These are phyloP conservation scores for Coptodon bakossiorum DNA, from an alignment of 2,113 vertebrate genomes.

Conservation along the genomic window DNA sequence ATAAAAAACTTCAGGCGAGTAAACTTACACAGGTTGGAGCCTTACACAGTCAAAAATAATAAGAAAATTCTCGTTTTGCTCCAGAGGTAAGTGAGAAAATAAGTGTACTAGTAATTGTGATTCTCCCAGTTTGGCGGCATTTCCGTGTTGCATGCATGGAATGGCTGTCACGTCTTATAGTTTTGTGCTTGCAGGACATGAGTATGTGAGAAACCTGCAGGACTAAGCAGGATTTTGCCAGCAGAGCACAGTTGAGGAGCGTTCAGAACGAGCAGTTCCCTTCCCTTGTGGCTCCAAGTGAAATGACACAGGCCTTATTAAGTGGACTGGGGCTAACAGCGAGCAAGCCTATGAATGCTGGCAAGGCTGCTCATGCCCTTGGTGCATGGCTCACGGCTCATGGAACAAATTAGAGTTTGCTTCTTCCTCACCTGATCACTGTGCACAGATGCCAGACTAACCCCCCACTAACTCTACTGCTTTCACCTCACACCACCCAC, in stretches of 20 bases:
- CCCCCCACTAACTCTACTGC: not conserved
- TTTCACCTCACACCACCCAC: not conserved
- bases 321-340: not conserved
- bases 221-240: not conserved
- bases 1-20: not conserved
- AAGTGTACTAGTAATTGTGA: not conserved
- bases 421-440: slow-evolving; percentile 40
- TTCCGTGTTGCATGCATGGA: not conserved
- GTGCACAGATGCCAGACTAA: slow-evolving; percentile 19
- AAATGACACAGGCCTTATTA: slow-evolving; percentile 19
- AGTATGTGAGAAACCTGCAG: not conserved
- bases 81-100: not conserved
- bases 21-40: not conserved
- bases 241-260: not conserved
- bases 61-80: not conserved
- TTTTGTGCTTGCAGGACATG: not conserved
- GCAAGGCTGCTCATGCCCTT: slow-evolving; percentile 8
- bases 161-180: not conserved
- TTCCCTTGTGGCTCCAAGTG: not conserved
- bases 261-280: not conserved
- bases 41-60: not conserved
- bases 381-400: slow-evolving; percentile 7
- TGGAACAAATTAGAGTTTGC: slow-evolving; percentile 31
- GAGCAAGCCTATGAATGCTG: not conserved
- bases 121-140: not conserved